Conservation (phyloP, 1,140 invertebrate genomes). For the Neodiprion fabricii region DNA sequence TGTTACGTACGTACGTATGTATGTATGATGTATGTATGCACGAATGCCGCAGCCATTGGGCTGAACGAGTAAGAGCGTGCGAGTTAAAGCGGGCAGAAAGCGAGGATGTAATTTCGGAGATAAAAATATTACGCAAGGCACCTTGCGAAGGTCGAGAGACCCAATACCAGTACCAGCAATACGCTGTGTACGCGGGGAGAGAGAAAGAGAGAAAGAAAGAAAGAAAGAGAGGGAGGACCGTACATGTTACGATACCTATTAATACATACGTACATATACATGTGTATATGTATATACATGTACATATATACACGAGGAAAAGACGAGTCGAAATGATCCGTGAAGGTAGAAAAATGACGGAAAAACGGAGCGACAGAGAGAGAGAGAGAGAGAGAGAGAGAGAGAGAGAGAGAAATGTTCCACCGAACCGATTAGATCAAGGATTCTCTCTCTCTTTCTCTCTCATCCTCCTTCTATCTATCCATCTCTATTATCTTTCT, state of each 20-base stretch:
- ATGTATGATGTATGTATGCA: too few relatives aligned
- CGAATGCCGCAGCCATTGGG: too few relatives aligned
- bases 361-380: too few relatives aligned
- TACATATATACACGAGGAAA: background rate
- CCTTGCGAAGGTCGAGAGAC: conserved; percentile 50
- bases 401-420: too few relatives aligned
- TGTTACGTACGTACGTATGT: too few relatives aligned
- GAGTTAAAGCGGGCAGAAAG: conserved; percentile 20
- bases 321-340: conserved; percentile 8
- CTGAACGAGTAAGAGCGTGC: background rate
- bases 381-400: too few relatives aligned
- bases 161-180: too few relatives aligned
- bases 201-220: background rate
- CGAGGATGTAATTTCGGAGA: conserved; percentile 52
- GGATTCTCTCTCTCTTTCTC: conserved; percentile 18
- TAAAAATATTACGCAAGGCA: conserved; percentile 58
- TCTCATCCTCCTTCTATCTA: background rate
- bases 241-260: background rate
- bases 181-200: background rate
- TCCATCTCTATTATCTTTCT: too few relatives aligned
- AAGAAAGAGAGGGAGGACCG: too few relatives aligned
- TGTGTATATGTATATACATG: conserved; percentile 5
- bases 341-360: background rate
- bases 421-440: conserved; percentile 10
- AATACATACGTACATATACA: conserved; percentile 8